Percentiles rank a stretch among this genome's conserved stretches.
phyloP scores from a whole-genome alignment of 2,797 vertebrate species.

The Macrochelys suwanniensis region DNA sequence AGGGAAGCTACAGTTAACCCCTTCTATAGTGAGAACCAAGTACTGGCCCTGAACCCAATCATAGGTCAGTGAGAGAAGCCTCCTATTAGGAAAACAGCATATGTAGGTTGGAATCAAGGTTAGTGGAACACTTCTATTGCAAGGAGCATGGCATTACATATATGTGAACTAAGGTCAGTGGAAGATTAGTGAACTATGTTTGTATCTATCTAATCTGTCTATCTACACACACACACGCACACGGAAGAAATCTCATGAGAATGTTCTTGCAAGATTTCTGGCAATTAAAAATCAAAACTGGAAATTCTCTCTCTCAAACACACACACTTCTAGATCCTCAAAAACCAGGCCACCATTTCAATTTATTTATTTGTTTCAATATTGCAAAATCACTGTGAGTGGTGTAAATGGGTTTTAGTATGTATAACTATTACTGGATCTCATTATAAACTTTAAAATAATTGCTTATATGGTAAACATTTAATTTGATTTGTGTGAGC shows the following conservation, averaged over 20 bases:
- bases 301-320: not conserved
- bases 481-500: not conserved
- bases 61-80: not conserved
- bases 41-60: not conserved
- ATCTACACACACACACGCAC: not conserved
- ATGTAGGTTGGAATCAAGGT: rapidly evolving
- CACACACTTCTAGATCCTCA: not conserved
- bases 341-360: not conserved
- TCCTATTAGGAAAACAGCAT: not conserved
- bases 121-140: not conserved
- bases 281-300: not conserved
- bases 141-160: not conserved
- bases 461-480: not conserved
- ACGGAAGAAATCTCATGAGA: not conserved
- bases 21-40: not conserved
- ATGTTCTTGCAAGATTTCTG: not conserved
- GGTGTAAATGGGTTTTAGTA: not conserved
- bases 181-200: not conserved
- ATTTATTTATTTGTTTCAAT: not conserved
- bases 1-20: not conserved
- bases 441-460: not conserved
- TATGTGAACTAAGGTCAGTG: not conserved
- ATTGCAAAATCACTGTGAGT: not conserved
- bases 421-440: not conserved
- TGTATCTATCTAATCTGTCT: not conserved